Evolutionary conservation across 2,888 invertebrate species (phyloP).

Genomic region (Drosophila anomalata): DNA sequence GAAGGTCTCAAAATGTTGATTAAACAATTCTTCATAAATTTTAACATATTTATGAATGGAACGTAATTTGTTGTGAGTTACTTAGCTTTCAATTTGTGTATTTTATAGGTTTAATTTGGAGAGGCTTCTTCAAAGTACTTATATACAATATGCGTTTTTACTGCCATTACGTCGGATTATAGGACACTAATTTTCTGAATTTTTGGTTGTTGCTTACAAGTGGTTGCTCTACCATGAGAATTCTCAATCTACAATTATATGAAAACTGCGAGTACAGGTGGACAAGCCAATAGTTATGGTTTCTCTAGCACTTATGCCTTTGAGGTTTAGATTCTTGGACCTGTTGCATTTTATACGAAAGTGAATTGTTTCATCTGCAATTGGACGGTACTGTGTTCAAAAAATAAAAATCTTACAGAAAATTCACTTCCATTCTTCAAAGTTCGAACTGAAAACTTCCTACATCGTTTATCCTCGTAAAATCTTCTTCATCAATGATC

Average conservation of each 20-base stretch:
- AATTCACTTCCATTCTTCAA: background rate
- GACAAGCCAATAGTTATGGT: background rate
- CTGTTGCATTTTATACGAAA: background rate
- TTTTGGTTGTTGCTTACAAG: background rate
- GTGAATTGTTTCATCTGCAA: background rate
- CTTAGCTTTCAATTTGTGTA: background rate
- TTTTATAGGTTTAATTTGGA: too few relatives aligned
- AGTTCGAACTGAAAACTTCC: background rate
- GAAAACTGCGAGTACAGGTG: background rate
- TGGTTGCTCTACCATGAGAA: background rate
- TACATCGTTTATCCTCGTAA: background rate
- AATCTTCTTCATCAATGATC: background rate
- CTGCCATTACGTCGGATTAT: background rate
- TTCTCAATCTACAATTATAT: background rate
- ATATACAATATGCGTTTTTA: background rate
- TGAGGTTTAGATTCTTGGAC: background rate
- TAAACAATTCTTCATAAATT: background rate
- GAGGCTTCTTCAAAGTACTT: background rate
- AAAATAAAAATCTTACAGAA: background rate
- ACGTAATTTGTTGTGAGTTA: background rate
- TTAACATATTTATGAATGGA: background rate
- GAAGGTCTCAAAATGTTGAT: background rate
- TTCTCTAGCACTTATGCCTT: background rate
- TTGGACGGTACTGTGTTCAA: background rate
- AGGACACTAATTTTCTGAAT: background rate